A percentile compares a stretch with the other conserved stretches of the same genome.
phyloP scores from a whole-genome alignment of 2,113 vertebrate species.

The Elephas maximus region DNA sequence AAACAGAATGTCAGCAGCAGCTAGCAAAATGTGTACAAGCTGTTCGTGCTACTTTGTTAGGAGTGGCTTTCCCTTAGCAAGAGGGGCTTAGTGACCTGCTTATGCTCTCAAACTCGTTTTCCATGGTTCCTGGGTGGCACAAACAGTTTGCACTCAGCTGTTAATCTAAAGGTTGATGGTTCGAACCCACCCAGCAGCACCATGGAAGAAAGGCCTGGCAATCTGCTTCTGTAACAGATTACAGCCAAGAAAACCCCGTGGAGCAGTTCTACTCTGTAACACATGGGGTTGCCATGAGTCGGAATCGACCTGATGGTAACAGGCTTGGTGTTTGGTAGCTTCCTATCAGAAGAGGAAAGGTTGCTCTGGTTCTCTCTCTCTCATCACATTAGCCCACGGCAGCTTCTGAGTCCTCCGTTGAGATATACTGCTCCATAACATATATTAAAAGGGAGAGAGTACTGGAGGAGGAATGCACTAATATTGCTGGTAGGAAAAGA shows the following conservation, averaged over 20 bases:
- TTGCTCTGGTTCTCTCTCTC: not conserved
- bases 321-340: not conserved
- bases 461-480: not conserved
- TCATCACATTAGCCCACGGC: not conserved
- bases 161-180: no score
- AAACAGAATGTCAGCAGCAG: not conserved
- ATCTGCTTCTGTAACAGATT: no score
- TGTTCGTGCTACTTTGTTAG: not conserved
- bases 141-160: no score
- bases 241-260: no score
- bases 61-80: not conserved
- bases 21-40: not conserved
- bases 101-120: not conserved
- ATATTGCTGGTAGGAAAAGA: not conserved
- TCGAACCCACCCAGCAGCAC: no score
- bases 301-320: no score
- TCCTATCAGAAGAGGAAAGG: not conserved
- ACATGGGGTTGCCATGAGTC: no score
- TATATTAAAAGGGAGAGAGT: not conserved
- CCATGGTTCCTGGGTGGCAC: not conserved
- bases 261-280: no score
- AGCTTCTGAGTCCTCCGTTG: not conserved
- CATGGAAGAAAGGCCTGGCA: no score
- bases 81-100: not conserved
- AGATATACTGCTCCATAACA: not conserved